phyloP scores from a whole-genome alignment of 2,797 vertebrate species.

The Pseudomugil tenellus region DNA sequence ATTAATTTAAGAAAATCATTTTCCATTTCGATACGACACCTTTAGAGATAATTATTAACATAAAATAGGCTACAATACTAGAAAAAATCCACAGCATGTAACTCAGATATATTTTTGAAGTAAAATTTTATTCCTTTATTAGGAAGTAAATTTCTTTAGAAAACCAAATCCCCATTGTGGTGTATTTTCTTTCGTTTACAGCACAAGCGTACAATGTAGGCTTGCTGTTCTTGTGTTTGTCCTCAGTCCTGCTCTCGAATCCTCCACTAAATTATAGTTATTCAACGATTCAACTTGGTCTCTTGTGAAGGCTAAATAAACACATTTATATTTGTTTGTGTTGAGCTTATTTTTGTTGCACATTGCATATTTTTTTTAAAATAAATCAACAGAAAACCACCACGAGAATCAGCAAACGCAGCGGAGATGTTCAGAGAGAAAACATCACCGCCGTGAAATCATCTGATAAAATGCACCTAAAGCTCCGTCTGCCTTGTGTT shows the following conservation, averaged over 20 bases:
- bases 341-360: slow-evolving; percentile 20
- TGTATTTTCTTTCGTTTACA: neutral
- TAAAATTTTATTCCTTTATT: no score
- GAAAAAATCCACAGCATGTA: no score
- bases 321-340: neutral
- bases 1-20: neutral
- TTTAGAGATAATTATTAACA: no score
- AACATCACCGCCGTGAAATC: slow-evolving; percentile 21
- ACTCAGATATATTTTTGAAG: neutral
- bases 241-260: neutral
- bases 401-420: neutral
- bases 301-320: neutral
- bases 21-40: neutral
- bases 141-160: neutral
- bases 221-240: neutral
- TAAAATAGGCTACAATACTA: no score
- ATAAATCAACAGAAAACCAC: slow-evolving; percentile 44
- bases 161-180: neutral
- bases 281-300: neutral
- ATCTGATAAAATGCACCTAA: slow-evolving; percentile 2
- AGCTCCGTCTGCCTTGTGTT: neutral
- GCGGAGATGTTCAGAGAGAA: slow-evolving; percentile 4
- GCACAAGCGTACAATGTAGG: neutral
- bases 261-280: neutral
- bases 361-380: slow-evolving; percentile 38